Conservation (phyloP, 1,140 invertebrate species). For the Ephestia elutella region DNA sequence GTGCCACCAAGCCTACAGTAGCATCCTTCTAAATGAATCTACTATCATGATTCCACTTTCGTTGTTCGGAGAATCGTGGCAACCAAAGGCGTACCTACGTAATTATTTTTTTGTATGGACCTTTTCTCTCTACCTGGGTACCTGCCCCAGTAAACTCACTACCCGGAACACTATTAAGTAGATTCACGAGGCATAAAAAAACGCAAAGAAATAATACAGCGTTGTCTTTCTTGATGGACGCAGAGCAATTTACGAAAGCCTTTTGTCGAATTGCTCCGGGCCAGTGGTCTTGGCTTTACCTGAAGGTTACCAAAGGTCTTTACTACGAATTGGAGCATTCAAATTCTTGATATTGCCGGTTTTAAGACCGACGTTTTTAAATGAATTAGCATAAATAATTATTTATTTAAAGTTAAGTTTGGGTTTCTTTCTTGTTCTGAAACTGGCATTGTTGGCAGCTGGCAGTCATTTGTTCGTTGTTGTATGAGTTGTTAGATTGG, state of each 20-base stretch:
- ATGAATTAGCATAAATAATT: not conserved
- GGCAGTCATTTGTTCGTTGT: no score
- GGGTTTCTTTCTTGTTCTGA: not conserved
- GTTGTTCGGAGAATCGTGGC: not conserved
- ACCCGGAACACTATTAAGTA: constrained; percentile 55
- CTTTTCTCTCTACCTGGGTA: constrained; percentile 55
- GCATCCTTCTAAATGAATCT: not conserved
- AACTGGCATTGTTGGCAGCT: no score
- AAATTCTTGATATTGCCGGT: not conserved
- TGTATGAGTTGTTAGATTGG: no score
- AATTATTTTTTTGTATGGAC: constrained; percentile 25
- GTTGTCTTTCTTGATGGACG: constrained; percentile 29
- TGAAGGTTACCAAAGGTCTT: not conserved
- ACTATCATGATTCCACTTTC: no score
- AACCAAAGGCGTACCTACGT: constrained; percentile 20
- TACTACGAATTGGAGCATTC: not conserved
- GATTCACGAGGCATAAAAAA: constrained; percentile 46
- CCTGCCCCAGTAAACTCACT: constrained; percentile 45
- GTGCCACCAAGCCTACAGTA: no score
- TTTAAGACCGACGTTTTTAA: not conserved
- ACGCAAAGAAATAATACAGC: constrained; percentile 36
- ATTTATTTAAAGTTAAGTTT: not conserved
- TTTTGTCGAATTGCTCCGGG: constrained; percentile 6
- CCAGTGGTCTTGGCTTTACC: not conserved
- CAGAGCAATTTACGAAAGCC: constrained; percentile 32